Evolutionary conservation across 2,888 invertebrate species (phyloP).

Genomic region (Dendrolimus pini): DNA sequence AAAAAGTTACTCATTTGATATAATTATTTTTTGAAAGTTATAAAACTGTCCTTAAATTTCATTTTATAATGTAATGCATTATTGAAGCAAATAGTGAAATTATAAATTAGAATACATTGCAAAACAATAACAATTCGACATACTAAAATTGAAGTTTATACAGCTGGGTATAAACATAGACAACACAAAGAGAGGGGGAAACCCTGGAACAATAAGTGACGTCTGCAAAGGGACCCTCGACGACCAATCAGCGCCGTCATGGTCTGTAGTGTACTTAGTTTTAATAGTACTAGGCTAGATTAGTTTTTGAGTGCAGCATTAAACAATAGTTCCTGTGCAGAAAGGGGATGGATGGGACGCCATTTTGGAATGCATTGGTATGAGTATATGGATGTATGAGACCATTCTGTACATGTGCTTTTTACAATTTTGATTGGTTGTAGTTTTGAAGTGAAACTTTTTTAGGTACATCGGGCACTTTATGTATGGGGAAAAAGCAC

Average conservation of each 20-base stretch:
- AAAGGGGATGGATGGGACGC: slow-evolving; percentile 37
- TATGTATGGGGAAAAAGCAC: no score
- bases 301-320: slow-evolving; percentile 64
- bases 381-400: slow-evolving; percentile 1
- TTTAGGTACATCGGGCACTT: no score
- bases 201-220: slow-evolving; percentile 31
- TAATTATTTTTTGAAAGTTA: no score
- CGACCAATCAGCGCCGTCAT: slow-evolving; percentile 57
- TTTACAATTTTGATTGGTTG: no score
- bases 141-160: not conserved
- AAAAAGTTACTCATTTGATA: no score
- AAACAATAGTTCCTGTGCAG: slow-evolving; percentile 48
- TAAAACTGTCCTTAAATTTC: no score
- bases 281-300: slow-evolving; percentile 69
- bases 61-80: no score
- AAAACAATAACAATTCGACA: no score
- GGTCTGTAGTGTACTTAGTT: slow-evolving; percentile 55
- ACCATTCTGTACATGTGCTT: not conserved
- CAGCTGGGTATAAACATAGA: slow-evolving; percentile 16
- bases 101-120: no score
- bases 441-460: no score
- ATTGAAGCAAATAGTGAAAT: no score
- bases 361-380: slow-evolving; percentile 34
- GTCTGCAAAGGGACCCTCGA: slow-evolving; percentile 36
- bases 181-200: slow-evolving; percentile 15